These are phyloP conservation scores for Hippolais icterina DNA, from an alignment of 2,113 vertebrate genomes.

Conservation along the genomic window DNA sequence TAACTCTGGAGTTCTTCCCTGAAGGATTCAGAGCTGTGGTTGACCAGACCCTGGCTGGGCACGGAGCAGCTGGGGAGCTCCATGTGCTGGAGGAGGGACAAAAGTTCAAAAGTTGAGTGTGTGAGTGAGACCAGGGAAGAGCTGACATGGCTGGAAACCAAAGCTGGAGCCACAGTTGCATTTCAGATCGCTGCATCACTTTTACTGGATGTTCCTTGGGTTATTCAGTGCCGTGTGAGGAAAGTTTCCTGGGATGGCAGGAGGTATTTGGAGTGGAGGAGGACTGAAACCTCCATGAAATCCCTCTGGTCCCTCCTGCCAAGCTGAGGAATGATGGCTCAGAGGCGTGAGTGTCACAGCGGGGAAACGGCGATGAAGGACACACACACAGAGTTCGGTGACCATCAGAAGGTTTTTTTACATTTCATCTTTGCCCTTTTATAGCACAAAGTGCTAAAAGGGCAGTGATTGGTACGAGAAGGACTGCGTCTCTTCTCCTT, in stretches of 20 bases:
- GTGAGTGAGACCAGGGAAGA: not conserved
- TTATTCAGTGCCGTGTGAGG: not conserved
- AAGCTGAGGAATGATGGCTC: fast-evolving
- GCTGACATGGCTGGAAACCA: not conserved
- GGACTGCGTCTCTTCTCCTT: too few relatives aligned
- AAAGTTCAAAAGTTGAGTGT: not conserved
- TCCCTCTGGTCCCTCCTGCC: not conserved
- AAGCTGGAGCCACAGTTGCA: not conserved
- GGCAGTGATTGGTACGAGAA: too few relatives aligned
- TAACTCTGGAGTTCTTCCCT: not conserved
- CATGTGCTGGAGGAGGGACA: not conserved
- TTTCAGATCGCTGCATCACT: not conserved
- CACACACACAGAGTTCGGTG: too few relatives aligned
- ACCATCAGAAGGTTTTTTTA: too few relatives aligned
- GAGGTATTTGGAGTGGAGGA: not conserved
- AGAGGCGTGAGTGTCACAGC: not conserved
- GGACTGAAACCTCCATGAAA: not conserved
- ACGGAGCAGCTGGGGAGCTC: not conserved
- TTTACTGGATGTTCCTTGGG: not conserved
- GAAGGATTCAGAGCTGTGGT: not conserved
- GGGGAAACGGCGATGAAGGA: too few relatives aligned
- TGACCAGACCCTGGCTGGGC: not conserved
- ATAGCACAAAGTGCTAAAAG: too few relatives aligned
- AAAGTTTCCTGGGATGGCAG: not conserved
- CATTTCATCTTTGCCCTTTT: too few relatives aligned